Evolutionary conservation across 1,140 invertebrate species (phyloP), one percentile per base, ranked within the genome.

Genomic region (Rhagoletis zephyria): DNA sequence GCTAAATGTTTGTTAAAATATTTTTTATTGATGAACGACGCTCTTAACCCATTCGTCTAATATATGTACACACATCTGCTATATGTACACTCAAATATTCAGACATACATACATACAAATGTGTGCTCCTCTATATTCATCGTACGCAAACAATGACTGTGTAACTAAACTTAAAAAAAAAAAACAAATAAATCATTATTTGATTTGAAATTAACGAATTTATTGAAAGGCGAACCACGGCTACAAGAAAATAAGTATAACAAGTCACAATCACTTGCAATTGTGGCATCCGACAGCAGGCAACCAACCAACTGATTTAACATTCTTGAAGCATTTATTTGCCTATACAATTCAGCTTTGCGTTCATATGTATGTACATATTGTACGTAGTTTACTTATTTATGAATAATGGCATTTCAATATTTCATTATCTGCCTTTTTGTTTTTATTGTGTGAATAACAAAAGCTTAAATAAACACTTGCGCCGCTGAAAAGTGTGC

Each of bases 201-300:
- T 74, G 67, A 74, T 74, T 74, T 74, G 42, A 74, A 74, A 74
- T 74, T 74, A 74, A 74, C 67, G 67, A 48, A 74, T 74, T 74
- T 74, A 74, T 74, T 74, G 67, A 74, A 74, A 74, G 14, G 67
- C 67, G 67, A 45, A 74, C 40, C 40, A 48, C 40, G 16, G 9
- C 14, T 16, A 74, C 67, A 74, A 48, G 12, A 16, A 48, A 14
- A 40, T 48, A 14, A 67, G 42, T 10, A 16, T 30, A 30, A 30
- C 30, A 30, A 30, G 30, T 30, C 30, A 30, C 30, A 30, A 30
- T 30, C 4, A 67, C 12, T 30, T 7, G 65, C 30, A 10, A 42
- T 42, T 67, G 40, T 42, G 67, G 9, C 67, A 45, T 4, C 14
- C 67, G 42, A 48, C 67, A 74, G 67, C 42, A 48, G 67, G 1